A percentile compares a stretch with the other conserved stretches of the same genome.
phyloP scores from a whole-genome alignment of 2,113 vertebrate species.

The Pristiophorus japonicus region DNA sequence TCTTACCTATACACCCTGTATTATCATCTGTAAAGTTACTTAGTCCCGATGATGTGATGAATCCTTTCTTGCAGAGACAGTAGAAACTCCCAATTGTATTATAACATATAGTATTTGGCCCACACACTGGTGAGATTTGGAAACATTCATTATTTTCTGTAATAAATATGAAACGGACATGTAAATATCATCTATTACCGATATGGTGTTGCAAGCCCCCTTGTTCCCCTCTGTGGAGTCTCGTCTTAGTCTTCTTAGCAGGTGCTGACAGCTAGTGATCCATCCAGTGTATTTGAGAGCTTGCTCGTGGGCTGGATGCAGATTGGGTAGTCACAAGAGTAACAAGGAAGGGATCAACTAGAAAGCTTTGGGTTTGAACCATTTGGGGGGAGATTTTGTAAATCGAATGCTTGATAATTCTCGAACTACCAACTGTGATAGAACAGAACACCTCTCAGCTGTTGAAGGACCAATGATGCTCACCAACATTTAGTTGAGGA shows the following conservation, averaged over 20 bases:
- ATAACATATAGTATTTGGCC: background rate
- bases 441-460: background rate
- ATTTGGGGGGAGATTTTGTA: background rate
- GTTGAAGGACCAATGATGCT: background rate
- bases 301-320: background rate
- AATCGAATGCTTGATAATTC: background rate
- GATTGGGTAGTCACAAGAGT: background rate
- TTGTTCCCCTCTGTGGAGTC: background rate
- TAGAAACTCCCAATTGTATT: slow-evolving; percentile 10
- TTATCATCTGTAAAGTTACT: background rate
- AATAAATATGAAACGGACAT: background rate
- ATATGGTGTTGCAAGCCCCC: background rate
- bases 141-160: slow-evolving; percentile 12
- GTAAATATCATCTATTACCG: background rate
- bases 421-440: background rate
- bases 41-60: background rate
- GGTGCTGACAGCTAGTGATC: background rate
- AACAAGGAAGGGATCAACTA: background rate
- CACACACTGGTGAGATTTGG: background rate
- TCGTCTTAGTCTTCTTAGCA: background rate
- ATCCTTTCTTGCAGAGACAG: background rate
- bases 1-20: background rate
- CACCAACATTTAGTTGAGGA: background rate
- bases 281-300: background rate
- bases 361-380: background rate